Percentiles rank a stretch among this genome's conserved stretches.
phyloP scores from a whole-genome alignment of 2,888 invertebrate species.

The Galerucella pusilla region DNA sequence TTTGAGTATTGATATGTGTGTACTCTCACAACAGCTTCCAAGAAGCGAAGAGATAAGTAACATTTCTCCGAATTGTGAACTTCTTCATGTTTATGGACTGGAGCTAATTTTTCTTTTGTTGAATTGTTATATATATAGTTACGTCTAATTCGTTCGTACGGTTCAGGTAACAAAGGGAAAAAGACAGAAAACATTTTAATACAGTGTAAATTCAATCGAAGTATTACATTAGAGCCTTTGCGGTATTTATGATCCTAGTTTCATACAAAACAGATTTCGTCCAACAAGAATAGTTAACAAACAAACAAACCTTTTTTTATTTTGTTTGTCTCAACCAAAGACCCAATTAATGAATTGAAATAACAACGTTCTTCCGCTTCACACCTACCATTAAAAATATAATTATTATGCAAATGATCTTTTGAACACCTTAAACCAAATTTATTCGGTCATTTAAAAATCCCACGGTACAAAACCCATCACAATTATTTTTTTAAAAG shows the following conservation, averaged over 20 bases:
- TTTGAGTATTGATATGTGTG: too few species aligned
- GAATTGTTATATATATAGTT: too few species aligned
- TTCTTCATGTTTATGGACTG: too few species aligned
- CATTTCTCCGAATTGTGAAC: too few species aligned
- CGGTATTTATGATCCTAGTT: not conserved
- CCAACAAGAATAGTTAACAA: not conserved
- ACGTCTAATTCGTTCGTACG: too few species aligned
- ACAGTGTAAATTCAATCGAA: too few species aligned
- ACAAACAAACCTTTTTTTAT: not conserved
- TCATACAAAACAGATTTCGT: not conserved
- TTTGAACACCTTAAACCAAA: constrained; percentile 26
- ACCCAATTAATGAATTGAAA: constrained; percentile 4
- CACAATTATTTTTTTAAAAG: not conserved
- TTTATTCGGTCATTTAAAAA: constrained; percentile 18
- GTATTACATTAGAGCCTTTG: not conserved
- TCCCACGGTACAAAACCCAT: not conserved
- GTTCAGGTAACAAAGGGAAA: too few species aligned
- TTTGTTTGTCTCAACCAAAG: constrained; percentile 1
- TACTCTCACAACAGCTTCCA: too few species aligned
- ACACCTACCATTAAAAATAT: constrained; percentile 18
- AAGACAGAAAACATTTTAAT: too few species aligned
- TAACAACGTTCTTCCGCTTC: constrained; percentile 28
- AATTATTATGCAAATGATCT: constrained; percentile 29
- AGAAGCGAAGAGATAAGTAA: too few species aligned
- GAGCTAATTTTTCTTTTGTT: too few species aligned